Conservation (phyloP, 2,888 invertebrate genomes). For the Andrena praecox region DNA sequence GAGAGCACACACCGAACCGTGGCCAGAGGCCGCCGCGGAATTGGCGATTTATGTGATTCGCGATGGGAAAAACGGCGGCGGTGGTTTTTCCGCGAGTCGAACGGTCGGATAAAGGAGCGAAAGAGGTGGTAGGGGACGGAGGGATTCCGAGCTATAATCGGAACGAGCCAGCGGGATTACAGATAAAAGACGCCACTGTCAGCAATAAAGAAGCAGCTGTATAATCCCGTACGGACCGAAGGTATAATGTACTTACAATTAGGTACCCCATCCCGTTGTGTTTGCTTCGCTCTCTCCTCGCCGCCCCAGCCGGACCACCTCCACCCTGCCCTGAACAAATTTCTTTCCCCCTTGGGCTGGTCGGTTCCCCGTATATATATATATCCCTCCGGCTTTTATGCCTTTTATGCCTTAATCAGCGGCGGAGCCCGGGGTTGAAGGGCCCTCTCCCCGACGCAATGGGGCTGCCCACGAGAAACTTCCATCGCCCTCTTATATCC, state of each 20-base stretch:
- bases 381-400: constrained; percentile 68
- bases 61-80: constrained; percentile 35
- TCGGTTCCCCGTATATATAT: constrained; percentile 42
- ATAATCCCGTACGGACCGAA: constrained; percentile 69
- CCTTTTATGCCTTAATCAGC: constrained; percentile 76
- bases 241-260: constrained; percentile 76
- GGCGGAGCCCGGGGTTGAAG: constrained; percentile 65
- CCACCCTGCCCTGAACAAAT: constrained; percentile 58
- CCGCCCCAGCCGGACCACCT: constrained; percentile 1
- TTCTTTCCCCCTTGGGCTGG: constrained; percentile 59
- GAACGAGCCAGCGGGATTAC: constrained; percentile 55
- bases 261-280: constrained; percentile 70
- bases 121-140: background rate
- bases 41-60: constrained; percentile 49
- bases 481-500: constrained; percentile 57
- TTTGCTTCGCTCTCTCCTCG: constrained; percentile 56
- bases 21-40: constrained; percentile 26
- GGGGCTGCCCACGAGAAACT: constrained; percentile 66
- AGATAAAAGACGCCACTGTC: constrained; percentile 70
- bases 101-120: background rate
- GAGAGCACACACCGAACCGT: background rate
- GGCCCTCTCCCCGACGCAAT: constrained; percentile 66
- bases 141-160: constrained; percentile 60
- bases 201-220: constrained; percentile 75
- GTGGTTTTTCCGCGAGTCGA: constrained; percentile 47